These are phyloP conservation scores for Brachionus calyciflorus DNA, from an alignment of 1,140 invertebrate genomes.

Conservation along the genomic window DNA sequence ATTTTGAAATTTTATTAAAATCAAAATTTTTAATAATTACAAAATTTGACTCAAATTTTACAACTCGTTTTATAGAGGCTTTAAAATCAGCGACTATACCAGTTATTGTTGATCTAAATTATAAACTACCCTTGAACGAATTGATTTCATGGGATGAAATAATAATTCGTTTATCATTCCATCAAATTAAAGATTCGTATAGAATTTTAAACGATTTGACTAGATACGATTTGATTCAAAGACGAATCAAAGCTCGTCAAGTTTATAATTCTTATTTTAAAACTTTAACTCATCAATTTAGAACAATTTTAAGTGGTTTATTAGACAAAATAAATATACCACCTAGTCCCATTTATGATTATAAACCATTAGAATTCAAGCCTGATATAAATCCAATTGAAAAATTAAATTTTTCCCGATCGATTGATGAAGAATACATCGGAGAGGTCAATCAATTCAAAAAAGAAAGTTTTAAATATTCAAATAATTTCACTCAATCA, in stretches of 20 bases:
- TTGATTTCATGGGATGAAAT: constrained; percentile 24
- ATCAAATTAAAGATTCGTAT: not conserved
- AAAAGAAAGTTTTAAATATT: not conserved
- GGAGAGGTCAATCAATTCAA: not conserved
- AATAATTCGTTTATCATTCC: not conserved
- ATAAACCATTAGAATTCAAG: constrained; percentile 11
- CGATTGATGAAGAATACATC: not conserved
- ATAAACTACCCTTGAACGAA: not conserved
- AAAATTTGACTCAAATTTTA: not conserved
- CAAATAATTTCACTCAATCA: not conserved
- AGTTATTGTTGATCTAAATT: constrained; percentile 8
- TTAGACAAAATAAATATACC: not conserved
- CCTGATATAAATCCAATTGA: not conserved
- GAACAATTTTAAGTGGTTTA: not conserved
- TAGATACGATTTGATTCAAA: not conserved
- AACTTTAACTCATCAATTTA: not conserved
- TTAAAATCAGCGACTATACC: not conserved
- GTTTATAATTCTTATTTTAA: constrained; percentile 7
- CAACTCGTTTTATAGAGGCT: not conserved
- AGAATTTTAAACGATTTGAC: not conserved
- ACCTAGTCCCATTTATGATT: not conserved
- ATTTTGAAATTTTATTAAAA: not conserved
- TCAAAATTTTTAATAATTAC: not conserved
- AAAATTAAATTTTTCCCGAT: not conserved
- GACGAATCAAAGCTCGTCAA: not conserved